Percentiles rank a stretch among this genome's conserved stretches.
phyloP scores from a whole-genome alignment of 2,797 vertebrate genomes.

The Melanotaenia trifasciata region DNA sequence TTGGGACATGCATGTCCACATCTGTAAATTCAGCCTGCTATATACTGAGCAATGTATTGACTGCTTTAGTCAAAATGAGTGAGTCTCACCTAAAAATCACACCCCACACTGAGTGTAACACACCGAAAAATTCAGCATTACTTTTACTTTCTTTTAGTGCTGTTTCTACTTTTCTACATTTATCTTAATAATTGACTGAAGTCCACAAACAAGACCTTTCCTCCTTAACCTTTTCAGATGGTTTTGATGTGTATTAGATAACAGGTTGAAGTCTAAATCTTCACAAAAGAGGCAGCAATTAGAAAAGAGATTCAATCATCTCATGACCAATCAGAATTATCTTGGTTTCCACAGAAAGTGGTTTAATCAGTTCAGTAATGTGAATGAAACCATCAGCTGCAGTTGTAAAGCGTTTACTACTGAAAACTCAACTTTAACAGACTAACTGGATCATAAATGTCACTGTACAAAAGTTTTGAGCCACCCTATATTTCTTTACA shows the following conservation, averaged over 20 bases:
- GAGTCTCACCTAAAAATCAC: neutral
- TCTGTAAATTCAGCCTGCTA: neutral
- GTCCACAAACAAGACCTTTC: neutral
- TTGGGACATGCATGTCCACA: slow-evolving; percentile 5
- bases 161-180: neutral
- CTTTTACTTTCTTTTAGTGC: neutral
- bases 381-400: neutral
- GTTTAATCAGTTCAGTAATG: neutral
- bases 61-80: neutral
- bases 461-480: neutral
- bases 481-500: neutral
- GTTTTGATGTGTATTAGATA: neutral
- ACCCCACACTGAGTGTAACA: neutral
- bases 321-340: neutral
- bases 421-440: neutral
- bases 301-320: neutral
- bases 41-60: neutral
- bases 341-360: neutral
- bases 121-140: neutral
- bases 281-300: neutral
- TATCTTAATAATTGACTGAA: neutral
- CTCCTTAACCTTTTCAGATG: neutral
- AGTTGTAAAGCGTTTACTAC: neutral
- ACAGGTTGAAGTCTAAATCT: neutral
- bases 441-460: neutral